Evolutionary conservation across 2,888 invertebrate species (phyloP), one percentile per base, ranked within the genome.

Genomic region (Liopterus haemorrhoidalis): DNA sequence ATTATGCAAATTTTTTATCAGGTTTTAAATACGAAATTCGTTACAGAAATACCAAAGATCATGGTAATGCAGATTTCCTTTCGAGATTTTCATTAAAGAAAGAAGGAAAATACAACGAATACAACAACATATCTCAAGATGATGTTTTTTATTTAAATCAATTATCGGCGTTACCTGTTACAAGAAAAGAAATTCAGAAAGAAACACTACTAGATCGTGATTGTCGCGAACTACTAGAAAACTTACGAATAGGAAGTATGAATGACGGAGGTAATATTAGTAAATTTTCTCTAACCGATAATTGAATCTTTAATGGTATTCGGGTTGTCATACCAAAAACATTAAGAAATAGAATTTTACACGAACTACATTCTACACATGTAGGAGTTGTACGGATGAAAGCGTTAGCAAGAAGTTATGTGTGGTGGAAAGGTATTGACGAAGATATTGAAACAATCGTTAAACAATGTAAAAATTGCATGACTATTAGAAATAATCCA

Each of bases 21-120:
- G 56, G 56, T 5, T 57, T 56, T 38, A 40, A 57, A 18, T 57
- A 57, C 21, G 32, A 47, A 1, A 56, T 56, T 12, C 31, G 44
- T 33, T 38, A 46, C 15, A 43, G 52, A 15, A 55, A 47, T 18
- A 48, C 52, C 6, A 40, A 46, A 41, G 46, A 51, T 27, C 49
- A 53, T 35, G 22, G 27, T 5, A 48, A 47, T 31, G 48, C 39
- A 14, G 48, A 47, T 33, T 43, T 30, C 28, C 30, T 49, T 2
- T 52, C 39, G 33, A 28, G 43, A 30, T 43, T 42, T 16, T 12
- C 20, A 24, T 2, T 8, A 19, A 5, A 28, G 5, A 6, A 5
- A 12, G 12, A n/a, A 5, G 4, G 11, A 2, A 3, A 36, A 36
- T 9, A 15, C 14, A 25, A 43, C 43, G n/a, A n/a, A n/a, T n/a